These are phyloP conservation scores for Brachionus calyciflorus DNA, from an alignment of 1,140 invertebrate genomes.

Conservation along the genomic window DNA sequence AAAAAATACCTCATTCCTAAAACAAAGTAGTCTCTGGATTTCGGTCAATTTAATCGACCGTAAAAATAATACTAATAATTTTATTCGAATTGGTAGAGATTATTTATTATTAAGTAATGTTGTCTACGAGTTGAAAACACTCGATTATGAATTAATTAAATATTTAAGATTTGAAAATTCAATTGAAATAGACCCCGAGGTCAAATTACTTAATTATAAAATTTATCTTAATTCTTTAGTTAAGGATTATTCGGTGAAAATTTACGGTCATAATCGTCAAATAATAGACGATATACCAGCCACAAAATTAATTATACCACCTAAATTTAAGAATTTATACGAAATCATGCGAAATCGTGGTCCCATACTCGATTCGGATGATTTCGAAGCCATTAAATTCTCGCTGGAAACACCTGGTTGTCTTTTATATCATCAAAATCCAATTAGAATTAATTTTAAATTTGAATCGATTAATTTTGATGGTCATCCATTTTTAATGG, in stretches of 20 bases:
- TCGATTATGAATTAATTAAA: not conserved
- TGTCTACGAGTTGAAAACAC: not conserved
- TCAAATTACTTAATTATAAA: not conserved
- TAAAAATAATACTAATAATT: not conserved
- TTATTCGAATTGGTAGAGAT: not conserved
- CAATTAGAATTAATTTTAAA: not conserved
- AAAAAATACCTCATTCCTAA: not conserved
- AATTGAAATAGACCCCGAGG: not conserved
- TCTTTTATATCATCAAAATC: not conserved
- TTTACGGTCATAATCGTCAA: conserved; percentile 1
- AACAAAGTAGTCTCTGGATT: not conserved
- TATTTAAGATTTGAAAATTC: not conserved
- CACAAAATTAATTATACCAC: not conserved
- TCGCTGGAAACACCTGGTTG: not conserved
- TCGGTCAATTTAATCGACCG: not conserved
- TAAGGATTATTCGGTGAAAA: not conserved
- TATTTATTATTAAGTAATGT: not conserved
- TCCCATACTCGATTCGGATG: not conserved
- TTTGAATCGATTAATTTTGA: not conserved
- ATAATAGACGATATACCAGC: not conserved
- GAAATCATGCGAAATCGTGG: not conserved
- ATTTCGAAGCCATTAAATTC: conserved; percentile 3
- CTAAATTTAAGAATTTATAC: not conserved
- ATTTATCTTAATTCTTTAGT: not conserved
- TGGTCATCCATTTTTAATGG: not conserved